Conservation (phyloP, 2,888 invertebrate genomes). For the Drosophila anomalata region DNA sequence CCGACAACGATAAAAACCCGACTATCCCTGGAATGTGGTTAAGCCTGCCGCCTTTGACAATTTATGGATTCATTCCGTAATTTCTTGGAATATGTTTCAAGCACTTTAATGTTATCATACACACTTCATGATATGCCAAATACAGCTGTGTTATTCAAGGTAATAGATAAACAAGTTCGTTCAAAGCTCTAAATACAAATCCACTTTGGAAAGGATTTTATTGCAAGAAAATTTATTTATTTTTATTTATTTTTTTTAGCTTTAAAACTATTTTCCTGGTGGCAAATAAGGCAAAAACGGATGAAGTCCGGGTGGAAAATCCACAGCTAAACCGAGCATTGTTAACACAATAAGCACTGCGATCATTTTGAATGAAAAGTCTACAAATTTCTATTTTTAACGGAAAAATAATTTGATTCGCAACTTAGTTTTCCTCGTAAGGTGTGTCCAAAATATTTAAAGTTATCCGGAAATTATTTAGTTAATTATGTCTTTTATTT, state of each 20-base stretch:
- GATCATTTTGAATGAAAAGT: not conserved
- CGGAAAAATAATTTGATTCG: too few relatives aligned
- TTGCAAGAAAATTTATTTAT: not conserved
- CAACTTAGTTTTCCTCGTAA: too few relatives aligned
- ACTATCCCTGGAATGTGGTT: conserved; percentile 30
- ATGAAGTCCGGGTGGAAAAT: not conserved
- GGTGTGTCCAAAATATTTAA: too few relatives aligned
- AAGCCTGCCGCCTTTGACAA: conserved; percentile 8
- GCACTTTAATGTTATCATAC: conserved; percentile 4
- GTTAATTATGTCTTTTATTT: too few relatives aligned
- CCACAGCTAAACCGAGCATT: not conserved
- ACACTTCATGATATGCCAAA: conserved; percentile 10
- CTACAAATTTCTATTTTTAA: too few relatives aligned
- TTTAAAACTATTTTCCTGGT: not conserved
- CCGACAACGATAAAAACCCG: conserved; percentile 27
- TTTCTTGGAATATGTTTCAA: conserved; percentile 6
- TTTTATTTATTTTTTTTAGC: not conserved
- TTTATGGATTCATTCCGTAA: conserved; percentile 21
- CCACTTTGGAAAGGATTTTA: not conserved
- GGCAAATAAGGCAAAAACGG: not conserved
- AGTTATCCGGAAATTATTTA: too few relatives aligned
- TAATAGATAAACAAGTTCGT: not conserved
- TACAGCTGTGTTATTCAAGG: conserved; percentile 18
- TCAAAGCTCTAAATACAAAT: not conserved
- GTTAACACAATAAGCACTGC: not conserved